Percentiles rank a stretch among this genome's conserved stretches.
Evolutionary conservation across 2,113 vertebrate genomes (phyloP).

Genomic region (Mobula birostris): DNA sequence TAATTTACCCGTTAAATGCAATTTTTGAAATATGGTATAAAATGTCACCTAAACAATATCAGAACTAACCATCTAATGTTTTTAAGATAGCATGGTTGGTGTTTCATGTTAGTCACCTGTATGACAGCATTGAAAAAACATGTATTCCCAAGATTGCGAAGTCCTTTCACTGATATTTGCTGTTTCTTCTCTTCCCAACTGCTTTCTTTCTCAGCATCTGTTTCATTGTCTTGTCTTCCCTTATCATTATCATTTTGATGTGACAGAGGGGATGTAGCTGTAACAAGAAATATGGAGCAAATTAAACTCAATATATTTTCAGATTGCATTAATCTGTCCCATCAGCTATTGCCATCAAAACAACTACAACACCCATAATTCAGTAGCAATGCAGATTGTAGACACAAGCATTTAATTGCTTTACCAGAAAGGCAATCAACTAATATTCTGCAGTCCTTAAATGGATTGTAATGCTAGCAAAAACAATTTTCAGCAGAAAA

Average conservation of each 20-base stretch:
- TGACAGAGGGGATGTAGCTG: neutral
- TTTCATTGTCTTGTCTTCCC: constrained; percentile 51
- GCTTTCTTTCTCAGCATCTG: constrained; percentile 49
- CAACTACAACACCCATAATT: neutral
- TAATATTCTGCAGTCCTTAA: neutral
- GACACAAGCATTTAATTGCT: neutral
- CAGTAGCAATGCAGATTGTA: neutral
- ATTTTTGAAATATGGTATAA: neutral
- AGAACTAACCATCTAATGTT: neutral
- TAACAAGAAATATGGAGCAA: neutral
- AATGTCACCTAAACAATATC: neutral
- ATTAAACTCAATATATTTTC: neutral
- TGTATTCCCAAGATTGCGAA: constrained; percentile 93
- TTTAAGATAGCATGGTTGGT: neutral
- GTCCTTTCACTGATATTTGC: constrained; percentile 70
- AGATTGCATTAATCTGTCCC: neutral
- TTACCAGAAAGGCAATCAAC: neutral
- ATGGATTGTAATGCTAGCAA: neutral
- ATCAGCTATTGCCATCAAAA: neutral
- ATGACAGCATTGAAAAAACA: constrained; percentile 96
- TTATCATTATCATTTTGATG: constrained; percentile 46
- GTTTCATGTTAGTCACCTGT: constrained; percentile 66
- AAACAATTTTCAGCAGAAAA: neutral
- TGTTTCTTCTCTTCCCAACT: constrained; percentile 40
- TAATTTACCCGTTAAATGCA: neutral